Evolutionary conservation across 2,113 vertebrate species (phyloP), one percentile per base, ranked within the genome.

Genomic region (Eonycteris spelaea): DNA sequence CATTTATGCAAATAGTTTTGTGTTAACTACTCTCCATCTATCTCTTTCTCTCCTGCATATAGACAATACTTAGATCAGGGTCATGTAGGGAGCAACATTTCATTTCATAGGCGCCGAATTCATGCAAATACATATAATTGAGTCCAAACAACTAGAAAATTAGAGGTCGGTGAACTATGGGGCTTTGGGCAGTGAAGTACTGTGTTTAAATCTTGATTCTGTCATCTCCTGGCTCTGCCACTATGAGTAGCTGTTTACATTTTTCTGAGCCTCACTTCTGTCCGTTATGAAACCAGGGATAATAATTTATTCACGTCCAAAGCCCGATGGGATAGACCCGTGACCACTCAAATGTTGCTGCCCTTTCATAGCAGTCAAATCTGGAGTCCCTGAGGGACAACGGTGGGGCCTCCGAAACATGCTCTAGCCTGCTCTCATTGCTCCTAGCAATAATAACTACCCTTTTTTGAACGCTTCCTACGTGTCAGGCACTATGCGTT

Each of bases 401-500:
- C 65, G 78, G 33, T 38, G 5, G 86, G 48, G 12, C 13, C 11
- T 45, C 30, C 1, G 0, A 40, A 40, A 11, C 7, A n/a, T n/a
- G 12, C 43, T 86, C 16, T 35, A 22, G 51, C 55, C 24, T 61
- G 38, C 22, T 45, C 10, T 57, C 28, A 8, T 57, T 7, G 48
- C 38, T 75, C 71, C 21, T 45, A 10, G 18, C 24, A 30, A 7
- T 11, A 30, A 14, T 26, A 16, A 5, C 24, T 30, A 19, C 4
- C 14, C 30, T 30, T 57, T 40, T 24, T 51, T 43, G 57, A 33
- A 48, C 0, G 3, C 21, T 0, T 21, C 35, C n/a, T 2, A 0
- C 0, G 0, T 38, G 24, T 38, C 70, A 38, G 53, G 30, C 35
- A n/a, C 10, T 38, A 10, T 19, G 9, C 16, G 8, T 22, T 22